Base-by-base conservation (phyloP, 2,113 vertebrate genomes). In the Herpetotheres cachinnans region DNA sequence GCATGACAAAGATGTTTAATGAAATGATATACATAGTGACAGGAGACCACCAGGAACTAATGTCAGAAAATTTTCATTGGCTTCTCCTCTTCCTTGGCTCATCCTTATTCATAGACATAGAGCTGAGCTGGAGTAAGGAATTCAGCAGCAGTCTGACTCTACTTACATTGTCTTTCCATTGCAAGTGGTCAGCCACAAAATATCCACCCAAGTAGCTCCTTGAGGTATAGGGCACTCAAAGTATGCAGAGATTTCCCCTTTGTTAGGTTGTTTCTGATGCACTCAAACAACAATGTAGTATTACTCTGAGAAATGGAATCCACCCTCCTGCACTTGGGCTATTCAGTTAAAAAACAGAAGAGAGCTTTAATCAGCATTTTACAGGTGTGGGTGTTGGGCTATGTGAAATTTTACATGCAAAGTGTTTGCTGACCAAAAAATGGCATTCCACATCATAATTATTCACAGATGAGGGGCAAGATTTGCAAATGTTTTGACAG, bases 11-110 rank as follows among this genome's bases (percentile, higher is more conserved):
- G 59, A 71, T 67, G 46, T 65, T 97, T 90, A 96, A 79, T 59
- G 72, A 90, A 91, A 94, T 86, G 82, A 88, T 94, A 93, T 82
- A 90, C 92, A 78, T 9, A 77, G 74, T 96, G 89, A 97, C 85
- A 82, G 71, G n/a, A 85, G 61, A 80, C 95, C 93, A 92, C 63
- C 66, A 86, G 55, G 82, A 93, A 95, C 82, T 87, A 89, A 90
- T 86, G 95, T 91, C 93, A 83, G 94, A 89, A 85, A 96, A 95
- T 86, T 97, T 93, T 82, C 73, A 58, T 42, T 96, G 96, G 96
- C 82, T 92, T 73, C 54, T 42, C 0, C n/a, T 40, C 56, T 52
- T 38, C 59, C 73, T 84, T 92, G 92, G 82, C 73, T 88, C 93
- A 96, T 97, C 82, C 69, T 96, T 61, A 2, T 14, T 93, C 74